A percentile compares a stretch with the other conserved stretches of the same genome.
Conservation (phyloP, 2,888 invertebrate species). For the Matsumyia berberina region DNA sequence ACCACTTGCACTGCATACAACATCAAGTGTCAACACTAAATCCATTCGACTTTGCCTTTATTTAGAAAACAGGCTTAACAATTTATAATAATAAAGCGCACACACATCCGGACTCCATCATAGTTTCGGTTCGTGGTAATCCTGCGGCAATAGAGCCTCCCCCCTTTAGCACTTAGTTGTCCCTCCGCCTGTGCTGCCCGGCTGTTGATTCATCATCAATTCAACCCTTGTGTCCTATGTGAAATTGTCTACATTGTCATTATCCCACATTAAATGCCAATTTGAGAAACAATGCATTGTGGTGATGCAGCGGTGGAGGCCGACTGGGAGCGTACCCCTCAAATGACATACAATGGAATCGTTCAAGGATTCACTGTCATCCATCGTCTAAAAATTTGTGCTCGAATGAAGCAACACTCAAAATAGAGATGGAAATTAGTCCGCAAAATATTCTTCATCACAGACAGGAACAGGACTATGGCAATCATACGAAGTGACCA, state of each 20-base stretch:
- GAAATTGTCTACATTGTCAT: slow-evolving; percentile 55
- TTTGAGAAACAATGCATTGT: slow-evolving; percentile 63
- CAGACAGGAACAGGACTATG: slow-evolving; percentile 20
- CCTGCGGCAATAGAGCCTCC: slow-evolving; percentile 48
- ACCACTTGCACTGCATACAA: slow-evolving; percentile 9
- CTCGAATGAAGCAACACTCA: background rate
- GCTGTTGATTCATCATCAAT: slow-evolving; percentile 17
- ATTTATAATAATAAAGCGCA: slow-evolving; percentile 65
- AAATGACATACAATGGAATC: slow-evolving; percentile 29
- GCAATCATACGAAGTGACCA: background rate
- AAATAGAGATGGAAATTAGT: slow-evolving; percentile 19
- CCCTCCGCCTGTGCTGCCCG: background rate
- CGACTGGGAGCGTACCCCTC: background rate
- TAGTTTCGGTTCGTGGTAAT: slow-evolving; percentile 40
- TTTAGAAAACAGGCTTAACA: slow-evolving; percentile 42
- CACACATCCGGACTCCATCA: background rate
- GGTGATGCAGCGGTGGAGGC: slow-evolving; percentile 4
- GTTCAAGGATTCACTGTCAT: slow-evolving; percentile 62
- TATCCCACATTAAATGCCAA: slow-evolving; percentile 67
- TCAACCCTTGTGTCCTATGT: slow-evolving; percentile 51
- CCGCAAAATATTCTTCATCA: slow-evolving; percentile 1
- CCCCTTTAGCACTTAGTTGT: slow-evolving; percentile 10
- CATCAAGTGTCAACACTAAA: slow-evolving; percentile 53
- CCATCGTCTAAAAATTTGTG: background rate
- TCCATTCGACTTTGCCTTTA: slow-evolving; percentile 34